phyloP scores from a whole-genome alignment of 92 coral and sea anemone species.

The Meandrina meandrites region DNA sequence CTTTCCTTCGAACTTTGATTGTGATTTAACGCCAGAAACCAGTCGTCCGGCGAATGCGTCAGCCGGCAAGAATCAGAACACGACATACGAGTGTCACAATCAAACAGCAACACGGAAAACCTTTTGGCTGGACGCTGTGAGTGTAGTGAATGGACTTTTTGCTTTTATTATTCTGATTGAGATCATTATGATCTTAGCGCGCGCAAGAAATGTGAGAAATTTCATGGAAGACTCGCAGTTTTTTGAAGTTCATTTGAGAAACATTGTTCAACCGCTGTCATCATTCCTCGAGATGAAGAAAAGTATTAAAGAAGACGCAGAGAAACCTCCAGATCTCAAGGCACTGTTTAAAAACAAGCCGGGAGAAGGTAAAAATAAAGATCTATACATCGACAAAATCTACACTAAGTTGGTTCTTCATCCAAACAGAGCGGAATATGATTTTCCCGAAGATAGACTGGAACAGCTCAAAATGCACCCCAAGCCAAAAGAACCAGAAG shows the following conservation, averaged over 20 bases:
- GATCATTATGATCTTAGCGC: not conserved
- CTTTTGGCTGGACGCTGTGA: not conserved
- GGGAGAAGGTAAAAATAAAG: not conserved
- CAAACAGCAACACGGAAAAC: not conserved
- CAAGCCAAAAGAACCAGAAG: too few relatives aligned
- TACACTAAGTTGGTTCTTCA: not conserved
- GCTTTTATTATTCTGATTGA: not conserved
- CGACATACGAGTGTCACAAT: constrained; percentile 4
- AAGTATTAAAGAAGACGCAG: not conserved
- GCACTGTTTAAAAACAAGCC: not conserved
- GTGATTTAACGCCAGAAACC: not conserved
- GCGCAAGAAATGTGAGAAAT: not conserved
- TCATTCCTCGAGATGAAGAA: not conserved
- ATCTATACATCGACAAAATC: not conserved
- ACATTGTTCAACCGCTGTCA: not conserved
- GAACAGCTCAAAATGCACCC: not conserved
- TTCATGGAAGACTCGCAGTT: constrained; percentile 6
- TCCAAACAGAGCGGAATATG: not conserved
- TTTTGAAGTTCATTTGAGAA: not conserved
- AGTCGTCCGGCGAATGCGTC: not conserved
- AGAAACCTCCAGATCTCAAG: not conserved
- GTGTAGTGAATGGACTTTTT: constrained; percentile 8
- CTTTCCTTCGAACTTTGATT: not conserved
- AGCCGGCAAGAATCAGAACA: not conserved
- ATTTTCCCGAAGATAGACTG: not conserved